Evolutionary conservation across 2,888 invertebrate genomes (phyloP).

Genomic region (Napeogenes sylphis): DNA sequence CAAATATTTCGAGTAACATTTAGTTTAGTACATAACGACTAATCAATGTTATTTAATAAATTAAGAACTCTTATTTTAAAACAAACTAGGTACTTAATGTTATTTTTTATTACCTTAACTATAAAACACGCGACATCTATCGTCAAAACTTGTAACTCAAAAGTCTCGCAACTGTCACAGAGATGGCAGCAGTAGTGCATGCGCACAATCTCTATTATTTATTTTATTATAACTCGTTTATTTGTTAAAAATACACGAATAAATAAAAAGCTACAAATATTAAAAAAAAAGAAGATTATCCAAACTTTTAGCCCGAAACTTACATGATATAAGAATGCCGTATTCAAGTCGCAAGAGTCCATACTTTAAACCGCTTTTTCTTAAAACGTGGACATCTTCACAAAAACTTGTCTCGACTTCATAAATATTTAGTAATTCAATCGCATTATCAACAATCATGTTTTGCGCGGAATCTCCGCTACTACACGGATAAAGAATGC

Average conservation of each 20-base stretch:
- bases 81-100: no score
- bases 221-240: background rate
- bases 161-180: slow-evolving; percentile 6
- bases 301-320: background rate
- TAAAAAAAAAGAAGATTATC: no score
- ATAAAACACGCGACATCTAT: slow-evolving; percentile 22
- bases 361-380: slow-evolving; percentile 26
- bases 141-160: slow-evolving; percentile 10
- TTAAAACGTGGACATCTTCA: slow-evolving; percentile 24
- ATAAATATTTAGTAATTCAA: slow-evolving; percentile 60
- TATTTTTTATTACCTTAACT: no score
- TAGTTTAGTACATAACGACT: no score
- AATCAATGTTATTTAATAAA: no score
- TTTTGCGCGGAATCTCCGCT: slow-evolving; percentile 46
- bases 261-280: no score
- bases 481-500: slow-evolving; percentile 50
- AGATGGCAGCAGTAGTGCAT: slow-evolving; percentile 26
- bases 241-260: no score
- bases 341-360: slow-evolving; percentile 19
- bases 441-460: slow-evolving; percentile 49
- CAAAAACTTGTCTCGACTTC: slow-evolving; percentile 31
- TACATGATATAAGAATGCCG: slow-evolving; percentile 22
- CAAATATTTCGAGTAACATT: no score
- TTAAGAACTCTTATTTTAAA: no score
- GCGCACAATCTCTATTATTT: slow-evolving; percentile 16